Evolutionary conservation across 2,113 vertebrate species (phyloP), one percentile per base, ranked within the genome.

Genomic region (Riparia riparia): DNA sequence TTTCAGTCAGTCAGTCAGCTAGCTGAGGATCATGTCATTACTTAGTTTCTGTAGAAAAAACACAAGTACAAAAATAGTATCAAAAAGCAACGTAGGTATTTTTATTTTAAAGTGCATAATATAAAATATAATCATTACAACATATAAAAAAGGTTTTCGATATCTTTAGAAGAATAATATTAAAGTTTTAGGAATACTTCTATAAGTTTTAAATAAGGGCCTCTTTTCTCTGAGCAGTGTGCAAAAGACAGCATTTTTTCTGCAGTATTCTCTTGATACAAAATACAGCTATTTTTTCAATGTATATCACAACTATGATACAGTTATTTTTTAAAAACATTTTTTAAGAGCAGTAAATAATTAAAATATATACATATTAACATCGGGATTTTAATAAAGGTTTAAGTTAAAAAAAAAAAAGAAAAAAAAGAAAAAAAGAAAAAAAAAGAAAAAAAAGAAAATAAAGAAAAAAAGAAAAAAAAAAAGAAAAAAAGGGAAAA

Each of bases 21-120:
- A 98, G 97, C 97, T 98, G 97, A 98, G 77, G 97, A 95, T 96
- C 98, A 98, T 95, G 98, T 98, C 97, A 98, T 94, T 98, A 98
- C 72, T 96, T 98, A 98, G 98, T 98, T 97, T 98, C 97, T 98
- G 98, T 89, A 98, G 98, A 98, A 98, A 98, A 97, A 98, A 97
- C 97, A 98, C 95, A 98, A 98, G 97, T 88, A 98, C 97, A 97
- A 98, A 97, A 98, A 98, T 91, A 94, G 97, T 86, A 94, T 97
- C 93, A 97, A 95, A 95, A 96, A 89, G 86, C 91, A 93, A 96
- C 41, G 37, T 94, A 95, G 2, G 8, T 90, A 68, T 81, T 92
- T 95, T 95, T 95, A 95, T 93, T 96, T 94, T 29, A 28, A 82
- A 64, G 45, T n/a, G 60, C 12, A 20, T n/a, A 42, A 69, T 47